These are phyloP conservation scores for Drosophila paulistorum DNA, from an alignment of 1,140 invertebrate species.

Conservation along the genomic window DNA sequence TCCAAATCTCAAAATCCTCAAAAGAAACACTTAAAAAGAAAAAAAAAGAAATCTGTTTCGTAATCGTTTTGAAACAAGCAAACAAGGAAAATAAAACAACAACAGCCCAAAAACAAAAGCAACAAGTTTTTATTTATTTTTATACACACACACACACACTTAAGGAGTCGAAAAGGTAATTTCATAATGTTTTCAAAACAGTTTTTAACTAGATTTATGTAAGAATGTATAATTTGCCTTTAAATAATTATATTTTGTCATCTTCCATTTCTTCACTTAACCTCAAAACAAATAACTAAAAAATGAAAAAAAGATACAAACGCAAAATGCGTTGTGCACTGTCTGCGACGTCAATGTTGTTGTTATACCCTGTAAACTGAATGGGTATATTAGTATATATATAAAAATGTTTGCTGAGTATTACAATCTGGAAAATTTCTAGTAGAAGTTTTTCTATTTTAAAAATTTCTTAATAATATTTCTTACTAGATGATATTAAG, in stretches of 20 bases:
- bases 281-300: slow-evolving; percentile 24
- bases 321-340: slow-evolving; percentile 52
- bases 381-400: background rate
- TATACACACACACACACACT: background rate
- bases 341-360: slow-evolving; percentile 25
- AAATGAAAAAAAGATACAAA: background rate
- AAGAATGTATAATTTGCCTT: background rate
- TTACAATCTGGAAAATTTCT: too few relatives aligned
- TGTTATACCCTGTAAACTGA: background rate
- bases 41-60: slow-evolving; percentile 61
- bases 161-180: background rate
- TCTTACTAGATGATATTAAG: too few relatives aligned
- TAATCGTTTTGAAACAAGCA: slow-evolving; percentile 52
- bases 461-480: too few relatives aligned
- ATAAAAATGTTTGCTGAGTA: too few relatives aligned
- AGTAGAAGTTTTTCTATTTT: too few relatives aligned
- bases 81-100: slow-evolving; percentile 3
- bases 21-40: slow-evolving; percentile 35
- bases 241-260: slow-evolving; percentile 12
- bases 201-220: slow-evolving; percentile 1
- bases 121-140: slow-evolving; percentile 41
- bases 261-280: slow-evolving; percentile 43
- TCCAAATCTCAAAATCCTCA: too few relatives aligned
- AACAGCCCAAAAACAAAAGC: slow-evolving; percentile 15
- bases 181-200: background rate